Conservation (phyloP, 2,888 invertebrate species). For the Nomada ruficornis region DNA sequence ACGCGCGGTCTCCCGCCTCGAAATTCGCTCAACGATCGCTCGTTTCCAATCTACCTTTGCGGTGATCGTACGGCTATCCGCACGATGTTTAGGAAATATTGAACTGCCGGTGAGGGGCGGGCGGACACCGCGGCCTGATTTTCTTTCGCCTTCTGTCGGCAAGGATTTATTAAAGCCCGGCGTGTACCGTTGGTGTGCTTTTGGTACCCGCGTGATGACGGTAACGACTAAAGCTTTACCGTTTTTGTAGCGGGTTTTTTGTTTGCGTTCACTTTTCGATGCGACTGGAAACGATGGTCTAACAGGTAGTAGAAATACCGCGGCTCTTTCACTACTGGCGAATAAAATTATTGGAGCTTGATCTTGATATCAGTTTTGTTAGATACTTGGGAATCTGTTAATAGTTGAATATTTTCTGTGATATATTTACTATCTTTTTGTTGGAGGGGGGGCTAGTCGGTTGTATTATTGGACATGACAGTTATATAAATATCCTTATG, state of each 20-base stretch:
- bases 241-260: not conserved
- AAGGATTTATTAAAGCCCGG: conserved; percentile 40
- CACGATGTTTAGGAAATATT: conserved; percentile 54
- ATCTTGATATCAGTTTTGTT: too few species aligned
- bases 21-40: conserved; percentile 36
- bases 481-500: too few species aligned
- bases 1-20: conserved; percentile 54
- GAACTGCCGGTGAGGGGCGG: not conserved
- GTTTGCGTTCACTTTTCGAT: too few species aligned
- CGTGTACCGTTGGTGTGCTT: not conserved
- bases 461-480: too few species aligned
- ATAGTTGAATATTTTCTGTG: too few species aligned
- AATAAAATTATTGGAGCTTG: too few species aligned
- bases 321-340: too few species aligned
- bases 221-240: not conserved
- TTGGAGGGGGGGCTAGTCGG: too few species aligned
- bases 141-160: conserved; percentile 29
- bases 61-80: conserved; percentile 45
- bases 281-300: too few species aligned
- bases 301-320: too few species aligned
- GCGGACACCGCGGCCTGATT: conserved; percentile 44
- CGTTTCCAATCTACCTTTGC: conserved; percentile 51
- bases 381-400: too few species aligned
- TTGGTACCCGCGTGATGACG: not conserved
- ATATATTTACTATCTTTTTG: too few species aligned